Evolutionary conservation across 2,113 vertebrate species (phyloP).

Genomic region (Meriones unguiculatus): DNA sequence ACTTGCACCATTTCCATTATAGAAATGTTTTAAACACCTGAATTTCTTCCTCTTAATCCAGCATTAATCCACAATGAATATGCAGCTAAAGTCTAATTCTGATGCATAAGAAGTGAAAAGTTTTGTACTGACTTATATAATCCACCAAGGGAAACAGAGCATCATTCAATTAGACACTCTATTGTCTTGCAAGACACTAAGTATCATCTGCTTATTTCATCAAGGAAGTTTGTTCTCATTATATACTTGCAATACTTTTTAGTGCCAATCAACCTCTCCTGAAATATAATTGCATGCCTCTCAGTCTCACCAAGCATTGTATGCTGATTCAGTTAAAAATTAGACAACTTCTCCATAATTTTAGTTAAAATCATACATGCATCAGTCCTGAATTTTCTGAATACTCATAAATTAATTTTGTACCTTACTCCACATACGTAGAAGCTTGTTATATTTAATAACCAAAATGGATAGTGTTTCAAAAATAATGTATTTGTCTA

Average conservation of each 20-base stretch:
- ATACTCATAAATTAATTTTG: conserved; percentile 40
- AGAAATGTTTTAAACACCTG: background rate
- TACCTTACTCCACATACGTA: background rate
- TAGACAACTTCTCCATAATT: conserved; percentile 52
- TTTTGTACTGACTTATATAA: conserved; percentile 21
- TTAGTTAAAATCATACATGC: background rate
- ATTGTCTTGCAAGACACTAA: conserved; percentile 53
- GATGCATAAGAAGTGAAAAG: background rate
- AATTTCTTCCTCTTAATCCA: conserved; percentile 50
- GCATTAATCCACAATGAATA: conserved; percentile 34
- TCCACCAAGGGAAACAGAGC: conserved; percentile 40
- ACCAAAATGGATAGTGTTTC: background rate
- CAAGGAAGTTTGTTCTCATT: conserved; percentile 56
- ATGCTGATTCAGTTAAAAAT: conserved; percentile 37
- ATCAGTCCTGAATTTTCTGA: conserved; percentile 60
- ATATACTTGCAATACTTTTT: conserved; percentile 72
- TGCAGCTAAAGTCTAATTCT: conserved; percentile 21
- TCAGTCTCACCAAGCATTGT: conserved; percentile 6
- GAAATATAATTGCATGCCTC: conserved; percentile 22
- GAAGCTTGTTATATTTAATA: conserved; percentile 34
- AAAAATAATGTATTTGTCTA: conserved; percentile 9
- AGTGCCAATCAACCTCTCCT: conserved; percentile 68
- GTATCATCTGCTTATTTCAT: conserved; percentile 65
- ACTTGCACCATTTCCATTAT: background rate
- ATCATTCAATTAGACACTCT: conserved; percentile 60